Base-by-base conservation (phyloP, 2,888 invertebrate genomes). In the Cantharis flavilabris region DNA sequence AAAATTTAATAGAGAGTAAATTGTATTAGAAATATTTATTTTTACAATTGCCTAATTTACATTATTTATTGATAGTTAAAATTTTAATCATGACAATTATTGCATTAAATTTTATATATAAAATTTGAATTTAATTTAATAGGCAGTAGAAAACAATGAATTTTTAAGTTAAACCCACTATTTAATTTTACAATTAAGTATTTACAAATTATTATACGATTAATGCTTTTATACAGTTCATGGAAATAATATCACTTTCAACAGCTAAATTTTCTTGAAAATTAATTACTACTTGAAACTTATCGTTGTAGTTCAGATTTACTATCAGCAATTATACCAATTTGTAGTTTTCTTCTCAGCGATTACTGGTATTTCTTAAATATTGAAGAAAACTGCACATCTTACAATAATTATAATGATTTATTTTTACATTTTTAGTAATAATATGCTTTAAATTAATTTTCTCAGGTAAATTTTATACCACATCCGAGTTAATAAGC, bases 11-110 rank as follows among this genome's bases (percentile, higher is more conserved):
- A 75, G 75, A 75, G 75, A 70, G 63, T 72, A 77, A 77, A 75
- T 65, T 74, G 75, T 75, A 65, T 67, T 65, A 67, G 20, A 71
- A 71, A 69, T 67, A 72, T 72, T 72, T 75, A 26, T 26, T 72
- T 74, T 75, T 26, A 77, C 75, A 77, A 75, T 75, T 70, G 69
- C 49, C 77, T 77, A 77, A 65, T 72, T 33, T 74, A 77, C 62
- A 73, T 70, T 67, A 71, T 62, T 28, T 64, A 33, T 74, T 71
- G 18, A 74, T 63, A 76, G 72, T 49, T 33, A 77, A 71, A 67
- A 16, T 26, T 71, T 14, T 30, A 14, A 11, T n/a, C 64, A 77
- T 75, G 77, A 77, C 77, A 77, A 77, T 71, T 74, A 69, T 77
- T 77, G 77, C 77, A 72, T 72, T 75, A 77, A 74, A 62, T 20